Percentiles rank a stretch among this genome's conserved stretches.
These are phyloP conservation scores for Nemoura dubitans DNA, from an alignment of 2,888 invertebrate species.

Conservation along the genomic window DNA sequence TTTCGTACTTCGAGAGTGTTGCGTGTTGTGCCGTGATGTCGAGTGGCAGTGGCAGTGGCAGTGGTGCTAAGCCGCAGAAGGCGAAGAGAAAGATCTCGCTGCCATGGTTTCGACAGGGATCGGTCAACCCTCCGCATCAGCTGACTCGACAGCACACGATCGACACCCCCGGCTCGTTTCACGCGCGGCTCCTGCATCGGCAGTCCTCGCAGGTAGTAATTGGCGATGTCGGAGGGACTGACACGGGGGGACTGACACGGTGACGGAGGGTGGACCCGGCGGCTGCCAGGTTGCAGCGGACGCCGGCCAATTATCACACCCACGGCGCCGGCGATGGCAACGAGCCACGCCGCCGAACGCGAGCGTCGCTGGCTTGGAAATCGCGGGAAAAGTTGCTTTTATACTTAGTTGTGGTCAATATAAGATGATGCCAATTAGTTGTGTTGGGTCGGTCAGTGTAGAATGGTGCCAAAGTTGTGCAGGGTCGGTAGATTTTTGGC, in stretches of 20 bases:
- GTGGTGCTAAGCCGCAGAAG: conserved; percentile 67
- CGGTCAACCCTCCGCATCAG: conserved; percentile 74
- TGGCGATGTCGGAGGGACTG: neutral
- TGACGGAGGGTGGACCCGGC: neutral
- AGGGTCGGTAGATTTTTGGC: no score
- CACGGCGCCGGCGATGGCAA: neutral
- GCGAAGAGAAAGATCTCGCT: conserved; percentile 86
- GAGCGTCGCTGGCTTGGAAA: neutral
- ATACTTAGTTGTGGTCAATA: no score
- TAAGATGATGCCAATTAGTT: no score
- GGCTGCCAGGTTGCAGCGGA: neutral
- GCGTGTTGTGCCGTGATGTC: conserved; percentile 51
- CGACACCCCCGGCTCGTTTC: conserved; percentile 87
- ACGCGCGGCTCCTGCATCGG: conserved; percentile 75
- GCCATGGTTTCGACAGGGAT: conserved; percentile 89
- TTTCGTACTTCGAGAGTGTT: conserved; percentile 1
- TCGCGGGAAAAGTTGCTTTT: neutral
- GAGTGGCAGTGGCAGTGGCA: conserved; percentile 53
- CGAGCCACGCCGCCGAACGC: neutral
- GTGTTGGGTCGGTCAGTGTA: neutral
- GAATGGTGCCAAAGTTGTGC: no score
- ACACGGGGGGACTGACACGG: neutral
- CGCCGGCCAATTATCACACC: neutral
- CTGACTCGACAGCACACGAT: conserved; percentile 89
- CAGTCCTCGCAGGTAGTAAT: conserved; percentile 68